Evolutionary conservation across 2,888 invertebrate genomes (phyloP).

Genomic region (Masnerella sp.): DNA sequence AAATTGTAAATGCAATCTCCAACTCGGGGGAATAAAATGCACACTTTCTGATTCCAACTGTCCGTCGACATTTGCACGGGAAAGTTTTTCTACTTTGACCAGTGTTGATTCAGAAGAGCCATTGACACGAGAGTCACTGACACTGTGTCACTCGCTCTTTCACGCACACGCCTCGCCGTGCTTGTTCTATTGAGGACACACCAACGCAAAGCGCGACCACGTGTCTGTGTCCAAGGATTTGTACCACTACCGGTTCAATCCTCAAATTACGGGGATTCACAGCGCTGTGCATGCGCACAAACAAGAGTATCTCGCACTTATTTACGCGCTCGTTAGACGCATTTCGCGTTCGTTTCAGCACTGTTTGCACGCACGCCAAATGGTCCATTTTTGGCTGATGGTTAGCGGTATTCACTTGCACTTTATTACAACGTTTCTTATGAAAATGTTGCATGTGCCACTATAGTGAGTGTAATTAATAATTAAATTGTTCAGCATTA

Average conservation of each 20-base stretch:
- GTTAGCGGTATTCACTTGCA: too few species aligned
- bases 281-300: slow-evolving; percentile 17
- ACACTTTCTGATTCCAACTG: slow-evolving; percentile 27
- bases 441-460: too few species aligned
- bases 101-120: slow-evolving; percentile 52
- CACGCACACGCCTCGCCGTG: slow-evolving; percentile 44
- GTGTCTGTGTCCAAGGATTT: slow-evolving; percentile 27
- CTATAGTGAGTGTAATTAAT: too few species aligned
- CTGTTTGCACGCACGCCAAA: slow-evolving; percentile 1
- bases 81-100: slow-evolving; percentile 55
- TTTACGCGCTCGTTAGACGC: slow-evolving; percentile 26
- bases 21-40: slow-evolving; percentile 27
- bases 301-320: slow-evolving; percentile 32
- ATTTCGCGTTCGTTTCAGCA: slow-evolving; percentile 1
- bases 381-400: too few species aligned
- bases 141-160: slow-evolving; percentile 54
- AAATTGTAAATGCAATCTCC: slow-evolving; percentile 14
- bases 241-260: slow-evolving; percentile 38
- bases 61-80: slow-evolving; percentile 25
- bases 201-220: slow-evolving; percentile 27
- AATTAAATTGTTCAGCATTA: too few species aligned
- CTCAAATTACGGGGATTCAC: slow-evolving; percentile 45
- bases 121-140: slow-evolving; percentile 56
- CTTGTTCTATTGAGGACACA: slow-evolving; percentile 54
- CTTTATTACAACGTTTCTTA: too few species aligned